Evolutionary conservation across 2,113 vertebrate genomes (phyloP), one percentile per base, ranked within the genome.

Genomic region (Pitta sordida): DNA sequence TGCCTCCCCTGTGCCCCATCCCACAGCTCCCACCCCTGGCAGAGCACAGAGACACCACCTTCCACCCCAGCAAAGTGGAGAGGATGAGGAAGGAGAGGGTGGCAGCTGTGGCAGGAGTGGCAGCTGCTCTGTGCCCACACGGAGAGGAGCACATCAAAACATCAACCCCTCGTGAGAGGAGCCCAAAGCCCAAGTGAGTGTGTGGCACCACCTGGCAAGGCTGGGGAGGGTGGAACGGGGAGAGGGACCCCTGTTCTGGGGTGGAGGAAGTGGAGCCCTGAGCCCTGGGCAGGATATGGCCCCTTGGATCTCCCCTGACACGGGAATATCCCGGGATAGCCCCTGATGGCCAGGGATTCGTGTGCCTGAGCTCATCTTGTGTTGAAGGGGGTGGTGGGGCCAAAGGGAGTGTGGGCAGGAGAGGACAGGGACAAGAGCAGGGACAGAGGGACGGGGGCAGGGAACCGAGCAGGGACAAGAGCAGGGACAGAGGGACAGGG

Each of bases 41-140:
- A 82, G 62, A 75, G 46, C 62, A 53, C 23, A 68, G 46, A 29
- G n/a, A 18, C 39, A 13, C 53, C 46, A 39, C 52, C 16, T 34
- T n/a, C 44, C 32, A 4, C 15, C 39, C n/a, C 15, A 53, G 78
- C 30, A 13, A 30, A 39, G n/a, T 68, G n/a, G 60, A 82, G n/a
- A 82, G 4, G 24, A 19, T 88, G 11, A 75, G 53, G 29, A 75
- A 53, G 39, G 46, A 75, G 62, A 88, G 69, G 29, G 53, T 12
- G 13, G 62, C 77, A 13, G 53, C 69, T 39, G 77, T 88, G 69
- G 77, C 86, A 60, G 77, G 78, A 60, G 86, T 88, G 46, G 39
- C 53, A 17, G 69, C 86, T 53, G 46, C 86, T 60, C 17, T 88
- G 69, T 75, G 46, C n/a, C 77, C 53, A 74, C 52, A 82, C 27